Conservation (phyloP, 2,113 vertebrate species). For the Columba livia region DNA sequence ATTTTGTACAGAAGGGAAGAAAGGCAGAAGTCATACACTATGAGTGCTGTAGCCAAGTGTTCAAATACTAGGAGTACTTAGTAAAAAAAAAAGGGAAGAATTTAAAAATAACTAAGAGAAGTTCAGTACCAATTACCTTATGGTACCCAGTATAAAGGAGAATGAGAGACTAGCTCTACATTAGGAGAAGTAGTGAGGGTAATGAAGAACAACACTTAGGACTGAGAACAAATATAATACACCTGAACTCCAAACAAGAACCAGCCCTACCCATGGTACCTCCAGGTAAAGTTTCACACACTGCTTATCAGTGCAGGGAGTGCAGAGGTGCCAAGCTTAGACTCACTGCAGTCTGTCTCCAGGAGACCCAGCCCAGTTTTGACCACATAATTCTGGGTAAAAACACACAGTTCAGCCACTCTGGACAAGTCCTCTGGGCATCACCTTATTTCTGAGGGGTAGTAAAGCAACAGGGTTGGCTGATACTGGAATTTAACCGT, state of each 20-base stretch:
- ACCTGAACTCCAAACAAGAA: background rate
- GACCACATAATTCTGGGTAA: background rate
- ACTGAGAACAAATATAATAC: background rate
- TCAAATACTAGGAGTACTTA: background rate
- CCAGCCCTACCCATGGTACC: background rate
- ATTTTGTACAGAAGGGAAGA: background rate
- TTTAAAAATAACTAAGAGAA: background rate
- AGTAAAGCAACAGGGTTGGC: background rate
- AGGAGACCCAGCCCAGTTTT: background rate
- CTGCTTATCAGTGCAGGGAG: background rate
- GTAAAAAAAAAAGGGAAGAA: background rate
- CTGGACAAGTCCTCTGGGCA: background rate
- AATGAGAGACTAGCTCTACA: background rate
- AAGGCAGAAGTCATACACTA: background rate
- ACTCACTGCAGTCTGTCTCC: background rate
- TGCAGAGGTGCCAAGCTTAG: background rate
- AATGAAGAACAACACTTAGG: background rate
- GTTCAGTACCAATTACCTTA: background rate
- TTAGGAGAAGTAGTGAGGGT: background rate
- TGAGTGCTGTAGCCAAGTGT: background rate
- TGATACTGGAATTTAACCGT: background rate
- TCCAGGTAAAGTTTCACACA: background rate
- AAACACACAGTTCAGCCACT: background rate
- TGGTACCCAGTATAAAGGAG: background rate
- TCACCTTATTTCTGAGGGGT: background rate